Evolutionary conservation across 2,888 invertebrate species (phyloP), one percentile per base, ranked within the genome.

Genomic region (Pristionchus exspectatus): DNA sequence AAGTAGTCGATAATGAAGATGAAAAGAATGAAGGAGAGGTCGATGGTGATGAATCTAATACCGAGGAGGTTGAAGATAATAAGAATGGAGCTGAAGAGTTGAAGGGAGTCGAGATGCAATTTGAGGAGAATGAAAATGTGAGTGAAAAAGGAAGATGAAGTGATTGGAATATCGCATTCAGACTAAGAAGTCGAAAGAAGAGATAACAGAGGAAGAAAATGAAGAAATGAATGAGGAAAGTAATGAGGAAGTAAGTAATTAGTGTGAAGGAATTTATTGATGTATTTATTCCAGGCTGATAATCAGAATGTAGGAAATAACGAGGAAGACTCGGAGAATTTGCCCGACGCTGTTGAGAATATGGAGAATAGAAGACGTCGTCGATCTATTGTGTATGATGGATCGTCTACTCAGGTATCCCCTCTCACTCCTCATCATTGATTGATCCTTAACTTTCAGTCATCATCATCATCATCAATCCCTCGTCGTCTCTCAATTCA

Each of bases 401-500:
- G 16, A 27, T 69, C 69, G 69, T 27, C 69, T 27, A 30, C 30
- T 69, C 27, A 69, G 69, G 69, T 69, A 69, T 14, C 44, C 21
- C n/a, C 7, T 63, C 63, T 5, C n/a, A 0, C n/a, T 63, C 59
- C n/a, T n/a, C n/a, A 0, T 50, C 10, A 50, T 50, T 12, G 3
- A 50, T 12, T 38, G 38, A 38, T 38, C 38, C 12, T 12, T 50
- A 3, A 7, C 44, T 50, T 50, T 12, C 44, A 50, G 3, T 50
- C 44, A 50, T n/a, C n/a, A 9, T 50, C 44, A 24, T 63, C 44
- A 24, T 63, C 69, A n/a, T 27, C 69, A 16, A n/a, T 27, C 14
- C 16, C 24, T 16, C 84, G 84, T 84, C 84, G 84, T 56, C 84
- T 84, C 0, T 38, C 33, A 10, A 12, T 86, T 27, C 86, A 66